phyloP scores from a whole-genome alignment of 2,113 vertebrate species.

The Gorsachius goisagi region DNA sequence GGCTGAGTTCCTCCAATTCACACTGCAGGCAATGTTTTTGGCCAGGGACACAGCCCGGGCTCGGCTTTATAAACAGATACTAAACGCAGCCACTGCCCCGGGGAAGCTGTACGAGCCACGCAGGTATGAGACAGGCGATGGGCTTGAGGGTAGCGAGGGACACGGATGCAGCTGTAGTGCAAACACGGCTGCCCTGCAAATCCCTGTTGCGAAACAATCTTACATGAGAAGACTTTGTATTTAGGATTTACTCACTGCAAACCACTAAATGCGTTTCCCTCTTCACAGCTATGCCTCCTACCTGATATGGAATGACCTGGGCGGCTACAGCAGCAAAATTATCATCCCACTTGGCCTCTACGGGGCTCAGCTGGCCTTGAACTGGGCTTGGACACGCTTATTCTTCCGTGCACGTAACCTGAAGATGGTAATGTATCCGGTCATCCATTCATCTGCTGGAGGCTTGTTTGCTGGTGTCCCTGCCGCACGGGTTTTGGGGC shows the following conservation, averaged over 20 bases:
- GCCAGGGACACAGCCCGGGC: not conserved
- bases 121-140: not conserved
- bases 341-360: slow-evolving; percentile 86
- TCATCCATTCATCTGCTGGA: not conserved
- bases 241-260: not conserved
- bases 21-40: not conserved
- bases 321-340: slow-evolving; percentile 80
- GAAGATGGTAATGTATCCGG: slow-evolving; percentile 72
- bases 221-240: rapidly evolving
- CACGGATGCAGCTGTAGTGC: rapidly evolving
- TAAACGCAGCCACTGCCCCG: not conserved
- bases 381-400: slow-evolving; percentile 86
- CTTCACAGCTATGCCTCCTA: slow-evolving; percentile 86
- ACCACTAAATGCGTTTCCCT: not conserved
- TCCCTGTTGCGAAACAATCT: rapidly evolving
- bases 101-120: not conserved
- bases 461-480: not conserved
- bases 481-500: not conserved
- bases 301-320: slow-evolving; percentile 88
- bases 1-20: not conserved
- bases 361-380: slow-evolving; percentile 82
- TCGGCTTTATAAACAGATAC: not conserved
- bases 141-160: not conserved
- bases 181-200: not conserved
- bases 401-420: slow-evolving; percentile 82